Evolutionary conservation across 2,888 invertebrate genomes (phyloP).

Genomic region (Gasteruption jaculator): DNA sequence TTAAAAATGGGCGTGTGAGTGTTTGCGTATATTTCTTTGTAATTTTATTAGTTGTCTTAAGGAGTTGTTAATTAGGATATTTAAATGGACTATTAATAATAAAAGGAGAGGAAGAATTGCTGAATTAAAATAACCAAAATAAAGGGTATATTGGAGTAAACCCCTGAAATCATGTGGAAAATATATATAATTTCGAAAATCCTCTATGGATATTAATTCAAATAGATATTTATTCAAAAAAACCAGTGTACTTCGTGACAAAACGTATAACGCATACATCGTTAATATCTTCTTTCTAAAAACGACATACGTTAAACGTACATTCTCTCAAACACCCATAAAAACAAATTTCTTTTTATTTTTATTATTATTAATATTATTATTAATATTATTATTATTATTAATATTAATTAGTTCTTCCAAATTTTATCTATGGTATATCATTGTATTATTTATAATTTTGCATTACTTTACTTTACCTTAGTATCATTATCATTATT

Average conservation of each 20-base stretch:
- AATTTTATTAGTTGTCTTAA: too few species aligned
- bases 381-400: conserved; percentile 24
- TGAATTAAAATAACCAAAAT: not conserved
- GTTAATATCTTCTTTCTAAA: too few species aligned
- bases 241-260: conserved; percentile 47
- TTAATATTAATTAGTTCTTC: conserved; percentile 19
- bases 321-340: conserved; percentile 31
- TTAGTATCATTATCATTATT: conserved; percentile 35
- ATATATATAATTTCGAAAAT: conserved; percentile 11
- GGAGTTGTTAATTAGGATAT: too few species aligned
- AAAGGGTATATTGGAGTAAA: not conserved
- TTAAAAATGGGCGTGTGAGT: too few species aligned
- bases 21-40: too few species aligned
- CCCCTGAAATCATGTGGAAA: conserved; percentile 3
- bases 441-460: conserved; percentile 24
- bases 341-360: conserved; percentile 24
- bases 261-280: conserved; percentile 44
- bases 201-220: conserved; percentile 33
- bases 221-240: conserved; percentile 49
- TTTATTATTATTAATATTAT: conserved; percentile 18
- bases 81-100: too few species aligned
- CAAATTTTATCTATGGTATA: conserved; percentile 23
- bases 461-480: conserved; percentile 23
- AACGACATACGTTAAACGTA: conserved; percentile 37
- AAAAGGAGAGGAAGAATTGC: not conserved